Evolutionary conservation across 2,888 invertebrate species (phyloP).

Genomic region (Trachelus troglodyta): DNA sequence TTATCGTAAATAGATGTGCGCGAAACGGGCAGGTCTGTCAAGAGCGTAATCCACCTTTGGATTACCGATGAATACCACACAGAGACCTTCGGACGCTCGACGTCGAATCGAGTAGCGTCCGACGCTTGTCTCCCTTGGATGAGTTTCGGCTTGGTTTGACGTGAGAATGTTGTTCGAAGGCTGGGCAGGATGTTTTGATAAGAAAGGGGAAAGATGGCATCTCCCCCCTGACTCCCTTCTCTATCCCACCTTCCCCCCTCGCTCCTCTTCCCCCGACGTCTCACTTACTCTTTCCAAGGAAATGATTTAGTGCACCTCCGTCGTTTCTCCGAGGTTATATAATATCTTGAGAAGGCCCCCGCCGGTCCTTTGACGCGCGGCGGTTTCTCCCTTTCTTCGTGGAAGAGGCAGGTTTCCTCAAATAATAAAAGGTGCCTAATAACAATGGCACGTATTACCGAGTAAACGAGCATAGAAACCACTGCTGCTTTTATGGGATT

Average conservation of each 20-base stretch:
- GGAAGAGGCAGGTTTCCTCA: neutral
- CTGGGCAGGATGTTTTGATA: constrained; percentile 7
- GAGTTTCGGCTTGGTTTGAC: neutral
- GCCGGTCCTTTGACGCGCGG: neutral
- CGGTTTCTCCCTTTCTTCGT: neutral
- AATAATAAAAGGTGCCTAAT: constrained; percentile 7
- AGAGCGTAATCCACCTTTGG: neutral
- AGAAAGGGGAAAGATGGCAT: neutral
- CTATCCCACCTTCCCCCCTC: neutral
- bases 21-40: neutral
- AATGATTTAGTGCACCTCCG: constrained; percentile 1
- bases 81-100: neutral
- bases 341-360: neutral
- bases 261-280: neutral
- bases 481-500: neutral
- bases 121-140: neutral
- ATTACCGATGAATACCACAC: neutral
- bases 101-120: neutral
- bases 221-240: constrained; percentile 12
- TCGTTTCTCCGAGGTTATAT: neutral
- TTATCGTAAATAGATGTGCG: neutral
- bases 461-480: constrained; percentile 21
- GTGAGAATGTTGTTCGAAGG: neutral
- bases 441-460: constrained; percentile 17
- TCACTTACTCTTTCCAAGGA: neutral